A percentile compares a stretch with the other conserved stretches of the same genome.
phyloP scores from a whole-genome alignment of 2,888 invertebrate species.

The Watsonalla binaria region DNA sequence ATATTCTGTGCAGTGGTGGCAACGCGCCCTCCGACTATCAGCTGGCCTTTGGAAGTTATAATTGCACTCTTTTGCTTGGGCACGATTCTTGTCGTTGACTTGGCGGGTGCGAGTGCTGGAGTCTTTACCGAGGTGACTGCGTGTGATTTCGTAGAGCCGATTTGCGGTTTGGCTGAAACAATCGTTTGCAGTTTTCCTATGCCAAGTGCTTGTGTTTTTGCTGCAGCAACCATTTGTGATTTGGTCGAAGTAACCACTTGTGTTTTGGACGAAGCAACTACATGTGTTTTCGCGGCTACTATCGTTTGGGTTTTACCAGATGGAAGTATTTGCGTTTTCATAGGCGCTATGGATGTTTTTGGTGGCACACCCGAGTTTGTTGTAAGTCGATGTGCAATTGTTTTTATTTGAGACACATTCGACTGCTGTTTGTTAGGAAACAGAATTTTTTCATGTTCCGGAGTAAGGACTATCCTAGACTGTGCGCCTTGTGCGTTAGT shows the following conservation, averaged over 20 bases:
- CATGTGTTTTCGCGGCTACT: neutral
- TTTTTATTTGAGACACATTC: conserved; percentile 57
- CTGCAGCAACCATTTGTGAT: neutral
- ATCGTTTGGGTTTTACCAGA: neutral
- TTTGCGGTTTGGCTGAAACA: conserved; percentile 16
- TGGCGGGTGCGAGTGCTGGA: neutral
- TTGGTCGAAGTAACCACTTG: neutral
- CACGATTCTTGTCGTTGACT: conserved; percentile 53
- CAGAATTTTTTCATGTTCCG: conserved; percentile 79
- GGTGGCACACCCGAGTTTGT: conserved; percentile 35
- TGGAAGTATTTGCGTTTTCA: conserved; percentile 24
- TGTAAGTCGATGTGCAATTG: conserved; percentile 55
- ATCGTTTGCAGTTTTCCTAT: neutral
- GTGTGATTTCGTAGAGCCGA: neutral
- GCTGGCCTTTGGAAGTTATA: conserved; percentile 78
- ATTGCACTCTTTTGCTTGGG: conserved; percentile 73
- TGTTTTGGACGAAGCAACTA: neutral
- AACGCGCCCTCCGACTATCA: conserved; percentile 70
- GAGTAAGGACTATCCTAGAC: conserved; percentile 78
- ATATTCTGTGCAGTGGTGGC: conserved; percentile 66
- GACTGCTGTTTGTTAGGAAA: conserved; percentile 74
- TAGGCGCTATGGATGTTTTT: conserved; percentile 39
- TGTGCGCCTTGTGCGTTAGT: conserved; percentile 81
- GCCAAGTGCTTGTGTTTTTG: neutral
- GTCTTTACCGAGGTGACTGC: neutral